Base-by-base conservation (phyloP, 2,888 invertebrate species). In the Pocota personata region DNA sequence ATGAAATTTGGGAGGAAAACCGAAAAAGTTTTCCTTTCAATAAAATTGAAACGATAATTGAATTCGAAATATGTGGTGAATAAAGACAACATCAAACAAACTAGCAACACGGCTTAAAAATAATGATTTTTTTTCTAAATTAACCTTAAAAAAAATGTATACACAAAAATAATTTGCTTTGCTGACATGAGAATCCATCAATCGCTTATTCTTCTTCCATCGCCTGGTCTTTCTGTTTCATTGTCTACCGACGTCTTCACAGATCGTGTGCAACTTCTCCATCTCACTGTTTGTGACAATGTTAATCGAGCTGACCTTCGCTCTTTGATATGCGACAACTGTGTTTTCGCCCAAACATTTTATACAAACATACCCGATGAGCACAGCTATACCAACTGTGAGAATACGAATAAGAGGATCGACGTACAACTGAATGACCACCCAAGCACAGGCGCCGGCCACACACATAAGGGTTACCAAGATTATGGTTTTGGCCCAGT, bases 331-430 rank as follows among this genome's bases (percentile, higher is more conserved):
- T n/a, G 97, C 97, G 73, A 96, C 95, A 62, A 97, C 95, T 1
- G 97, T 97, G 90, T 97, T 97, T 91, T 97, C 95, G 84, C 97
- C 97, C 87, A 98, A 94, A 91, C 96, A 96, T 92, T 98, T 97
- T 90, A 97, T 94, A 88, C 97, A 97, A 78, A 97, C 95, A 90
- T 98, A 98, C 90, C 96, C 96, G 84, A 97, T 94, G 88, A 98
- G 94, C 67, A 97, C 94, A 55, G 97, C 97, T 60, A 95, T 94
- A 87, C 97, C 97, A 78, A 96, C 96, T 67, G 96, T 96, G 24
- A 96, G 93, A 92, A 97, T 96, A 82, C 97, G 94, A 88, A 96
- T 94, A 69, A 96, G 95, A 32, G 97, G 95, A 90, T 96, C 95
- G 46, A 95, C 94, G 90, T 95, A 96, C 88, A 97, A 93, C 92